A percentile compares a stretch with the other conserved stretches of the same genome.
phyloP scores from a whole-genome alignment of 2,888 invertebrate genomes.

The Boloria selene region DNA sequence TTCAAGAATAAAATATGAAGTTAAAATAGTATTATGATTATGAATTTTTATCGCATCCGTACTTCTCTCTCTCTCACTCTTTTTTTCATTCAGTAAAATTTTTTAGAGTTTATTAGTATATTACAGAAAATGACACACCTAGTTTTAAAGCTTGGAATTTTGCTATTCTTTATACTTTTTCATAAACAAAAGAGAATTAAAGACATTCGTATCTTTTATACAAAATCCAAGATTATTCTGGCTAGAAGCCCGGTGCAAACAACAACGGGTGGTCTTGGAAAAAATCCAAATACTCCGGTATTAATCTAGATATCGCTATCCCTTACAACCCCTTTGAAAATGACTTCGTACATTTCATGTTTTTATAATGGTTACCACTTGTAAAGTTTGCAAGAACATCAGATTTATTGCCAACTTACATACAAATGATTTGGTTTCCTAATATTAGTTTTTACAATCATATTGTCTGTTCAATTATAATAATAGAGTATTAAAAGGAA shows the following conservation, averaged over 20 bases:
- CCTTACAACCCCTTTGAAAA: conserved; percentile 11
- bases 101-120: no score
- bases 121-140: neutral
- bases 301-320: conserved; percentile 23
- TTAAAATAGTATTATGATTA: no score
- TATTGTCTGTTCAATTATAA: no score
- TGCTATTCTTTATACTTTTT: neutral
- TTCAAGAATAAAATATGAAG: no score
- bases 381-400: neutral
- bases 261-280: conserved; percentile 29
- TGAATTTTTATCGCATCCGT: no score
- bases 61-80: no score
- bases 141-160: neutral
- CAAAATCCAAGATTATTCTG: conserved; percentile 23
- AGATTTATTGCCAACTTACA: no score
- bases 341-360: neutral
- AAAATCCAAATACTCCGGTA: conserved; percentile 28
- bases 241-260: conserved; percentile 30
- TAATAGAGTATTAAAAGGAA: no score
- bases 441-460: no score
- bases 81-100: no score
- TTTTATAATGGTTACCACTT: neutral
- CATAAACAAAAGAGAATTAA: neutral
- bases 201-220: conserved; percentile 1
- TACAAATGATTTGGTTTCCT: no score